Base-by-base conservation (phyloP, 1,140 invertebrate species). In the Rhopalosiphum maidis region DNA sequence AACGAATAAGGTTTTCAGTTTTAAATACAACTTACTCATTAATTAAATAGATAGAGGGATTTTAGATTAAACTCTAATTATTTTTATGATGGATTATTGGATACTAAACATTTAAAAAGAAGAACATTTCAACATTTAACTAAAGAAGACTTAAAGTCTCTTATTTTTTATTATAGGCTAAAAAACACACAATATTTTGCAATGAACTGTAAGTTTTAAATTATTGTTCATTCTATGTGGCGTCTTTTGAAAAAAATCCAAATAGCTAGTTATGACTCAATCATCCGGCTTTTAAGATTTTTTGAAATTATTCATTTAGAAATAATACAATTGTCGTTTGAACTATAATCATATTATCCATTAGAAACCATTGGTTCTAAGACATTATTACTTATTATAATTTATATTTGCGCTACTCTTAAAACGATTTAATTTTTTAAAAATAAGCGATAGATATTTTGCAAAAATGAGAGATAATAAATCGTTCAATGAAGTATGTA, bases 341-440 rank as follows among this genome's bases (percentile, higher is more conserved):
- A 88, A 55, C 87, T 89, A 37, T 88, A 55, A 89, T 55, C 22
- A 37, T 22, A 37, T 55, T 89, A 89, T 18, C 86, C 30, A 88
- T 23, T n/a, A 22, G 4, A 37, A 89, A 55, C 22, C 48, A 54
- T 35, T 7, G 15, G 25, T n/a, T 87, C 25, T 21, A 8, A 48
- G 5, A 87, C 8, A n/a, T 87, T 48, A 87, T 87, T 48, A 48
- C 30, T 87, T 87, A 35, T 87, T 87, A 48, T 87, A 46, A 48
- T 35, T 85, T 43, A 41, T 41, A 41, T 85, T 85, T 48, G 1
- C 4, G 48, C 30, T 87, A 18, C 30, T n/a, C 15, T 87, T 48
- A 18, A 46, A 48, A 87, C 30, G 46, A 35, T 87, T 46, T 83
- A 37, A 23, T 83, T 37, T 41, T 43, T 48, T 87, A 48, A 41